These are phyloP conservation scores for Drosophila burlai DNA, from an alignment of 1,140 invertebrate species.

Conservation along the genomic window DNA sequence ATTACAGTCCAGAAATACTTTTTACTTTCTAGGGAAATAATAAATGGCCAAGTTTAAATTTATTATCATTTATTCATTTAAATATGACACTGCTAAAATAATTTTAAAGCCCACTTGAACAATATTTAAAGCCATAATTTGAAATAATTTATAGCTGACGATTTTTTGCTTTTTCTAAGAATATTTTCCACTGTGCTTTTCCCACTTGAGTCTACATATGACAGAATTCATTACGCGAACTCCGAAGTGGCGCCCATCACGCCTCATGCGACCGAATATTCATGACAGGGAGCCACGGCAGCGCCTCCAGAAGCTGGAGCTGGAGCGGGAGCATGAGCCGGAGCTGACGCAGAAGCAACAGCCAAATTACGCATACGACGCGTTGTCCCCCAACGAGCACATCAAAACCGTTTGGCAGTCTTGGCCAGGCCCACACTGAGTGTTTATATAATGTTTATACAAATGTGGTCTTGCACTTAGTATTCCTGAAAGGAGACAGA, in stretches of 20 bases:
- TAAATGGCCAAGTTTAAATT: too few relatives aligned
- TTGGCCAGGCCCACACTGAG: conserved; percentile 22
- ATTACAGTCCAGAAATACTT: too few relatives aligned
- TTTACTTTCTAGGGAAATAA: too few relatives aligned
- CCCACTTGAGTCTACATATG: conserved; percentile 37
- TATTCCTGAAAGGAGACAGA: conserved; percentile 1
- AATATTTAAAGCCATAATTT: background rate
- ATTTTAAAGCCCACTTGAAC: background rate
- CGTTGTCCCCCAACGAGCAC: conserved; percentile 48
- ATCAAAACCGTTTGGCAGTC: conserved; percentile 30
- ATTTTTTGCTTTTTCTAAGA: background rate
- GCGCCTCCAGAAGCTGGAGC: conserved; percentile 1
- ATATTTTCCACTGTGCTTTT: conserved; percentile 12
- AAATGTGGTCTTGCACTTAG: conserved; percentile 15
- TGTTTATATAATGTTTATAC: conserved; percentile 4
- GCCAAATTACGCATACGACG: conserved; percentile 59
- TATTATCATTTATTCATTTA: background rate
- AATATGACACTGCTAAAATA: background rate
- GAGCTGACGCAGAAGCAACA: conserved; percentile 34
- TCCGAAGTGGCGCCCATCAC: conserved; percentile 14
- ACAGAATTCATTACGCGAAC: conserved; percentile 56
- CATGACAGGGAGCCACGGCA: conserved; percentile 41
- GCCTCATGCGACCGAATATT: conserved; percentile 38
- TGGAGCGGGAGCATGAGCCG: too few relatives aligned
- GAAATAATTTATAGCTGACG: background rate